Evolutionary conservation across 2,888 invertebrate genomes (phyloP).

Genomic region (Eupithecia subfuscata): DNA sequence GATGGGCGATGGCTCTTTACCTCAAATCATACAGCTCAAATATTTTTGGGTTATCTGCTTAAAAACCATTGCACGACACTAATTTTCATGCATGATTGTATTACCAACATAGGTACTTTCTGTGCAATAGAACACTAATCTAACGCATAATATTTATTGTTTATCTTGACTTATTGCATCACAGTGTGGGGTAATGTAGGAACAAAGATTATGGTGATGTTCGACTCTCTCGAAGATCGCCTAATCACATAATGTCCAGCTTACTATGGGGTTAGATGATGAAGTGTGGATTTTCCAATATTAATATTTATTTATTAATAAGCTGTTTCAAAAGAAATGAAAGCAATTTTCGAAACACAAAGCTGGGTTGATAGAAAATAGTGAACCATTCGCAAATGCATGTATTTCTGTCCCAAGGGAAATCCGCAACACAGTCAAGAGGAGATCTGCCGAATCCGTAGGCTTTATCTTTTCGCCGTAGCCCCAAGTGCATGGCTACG

Average conservation of each 20-base stretch:
- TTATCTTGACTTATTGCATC: neutral
- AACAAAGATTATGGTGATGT: neutral
- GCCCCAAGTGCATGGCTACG: slow-evolving; percentile 81
- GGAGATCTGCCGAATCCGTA: slow-evolving; percentile 89
- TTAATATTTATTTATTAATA: neutral
- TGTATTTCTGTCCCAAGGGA: slow-evolving; percentile 43
- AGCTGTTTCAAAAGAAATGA: too few relatives aligned
- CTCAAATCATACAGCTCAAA: neutral
- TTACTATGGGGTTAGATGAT: neutral
- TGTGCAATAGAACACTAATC: neutral
- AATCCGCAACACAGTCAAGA: slow-evolving; percentile 91
- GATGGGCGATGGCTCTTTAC: neutral
- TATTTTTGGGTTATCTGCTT: neutral
- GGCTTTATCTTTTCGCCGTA: slow-evolving; percentile 88
- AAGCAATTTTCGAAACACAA: neutral
- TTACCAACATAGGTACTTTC: neutral
- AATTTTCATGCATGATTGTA: neutral
- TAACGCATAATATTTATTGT: neutral
- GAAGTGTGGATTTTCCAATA: neutral
- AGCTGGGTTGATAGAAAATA: neutral
- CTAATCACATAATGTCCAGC: neutral
- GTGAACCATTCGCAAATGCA: slow-evolving; percentile 2
- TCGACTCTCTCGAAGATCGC: too few relatives aligned
- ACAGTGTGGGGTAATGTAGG: neutral
- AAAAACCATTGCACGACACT: neutral